These are phyloP conservation scores for Scaptomyza tumidula DNA, from an alignment of 2,888 invertebrate species.

Conservation along the genomic window DNA sequence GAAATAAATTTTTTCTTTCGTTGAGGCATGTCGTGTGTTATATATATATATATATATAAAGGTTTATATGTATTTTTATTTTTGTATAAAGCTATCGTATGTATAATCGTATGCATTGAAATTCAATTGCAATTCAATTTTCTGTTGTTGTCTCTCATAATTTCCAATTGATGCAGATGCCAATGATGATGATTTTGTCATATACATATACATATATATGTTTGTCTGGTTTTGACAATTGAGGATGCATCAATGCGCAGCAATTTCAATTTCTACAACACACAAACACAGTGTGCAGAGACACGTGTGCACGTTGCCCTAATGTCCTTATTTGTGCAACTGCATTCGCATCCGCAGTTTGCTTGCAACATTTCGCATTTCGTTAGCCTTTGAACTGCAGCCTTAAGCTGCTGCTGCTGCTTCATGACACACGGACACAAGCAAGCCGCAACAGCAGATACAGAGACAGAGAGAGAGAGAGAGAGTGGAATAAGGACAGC, in stretches of 20 bases:
- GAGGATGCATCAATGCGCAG: constrained; percentile 43
- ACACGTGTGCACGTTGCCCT: not conserved
- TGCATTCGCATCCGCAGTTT: constrained; percentile 40
- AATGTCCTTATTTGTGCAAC: constrained; percentile 48
- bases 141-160: constrained; percentile 29
- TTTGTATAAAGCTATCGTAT: not conserved
- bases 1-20: too few species aligned
- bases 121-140: constrained; percentile 33
- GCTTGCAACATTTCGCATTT: constrained; percentile 37
- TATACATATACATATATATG: constrained; percentile 20
- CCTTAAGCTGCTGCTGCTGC: constrained; percentile 15
- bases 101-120: not conserved
- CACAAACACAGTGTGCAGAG: not conserved
- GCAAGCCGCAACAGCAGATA: not conserved
- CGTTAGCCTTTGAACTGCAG: constrained; percentile 51
- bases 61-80: too few species aligned
- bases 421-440: constrained; percentile 31
- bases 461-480: not conserved
- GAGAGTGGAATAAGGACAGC: constrained; percentile 8
- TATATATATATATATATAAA: not conserved
- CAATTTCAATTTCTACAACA: constrained; percentile 49
- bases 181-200: constrained; percentile 32
- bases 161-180: constrained; percentile 30
- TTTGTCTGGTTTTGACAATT: constrained; percentile 46
- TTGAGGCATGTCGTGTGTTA: not conserved